Conservation (phyloP, 1,140 invertebrate species). For the Cotesia vestalis region DNA sequence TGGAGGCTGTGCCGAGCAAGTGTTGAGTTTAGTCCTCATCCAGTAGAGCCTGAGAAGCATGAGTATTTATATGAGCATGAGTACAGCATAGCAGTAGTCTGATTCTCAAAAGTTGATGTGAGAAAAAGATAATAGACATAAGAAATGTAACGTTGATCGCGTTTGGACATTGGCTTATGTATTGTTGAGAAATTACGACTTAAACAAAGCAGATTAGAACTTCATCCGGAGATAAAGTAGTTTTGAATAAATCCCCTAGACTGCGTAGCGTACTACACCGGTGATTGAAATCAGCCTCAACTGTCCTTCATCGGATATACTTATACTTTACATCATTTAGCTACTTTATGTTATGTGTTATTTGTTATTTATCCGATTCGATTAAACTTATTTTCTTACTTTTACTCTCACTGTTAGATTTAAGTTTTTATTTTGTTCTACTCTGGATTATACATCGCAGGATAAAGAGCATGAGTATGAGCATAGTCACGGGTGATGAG, state of each 20-base stretch:
- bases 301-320: slow-evolving; percentile 15
- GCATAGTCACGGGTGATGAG: background rate
- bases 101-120: slow-evolving; percentile 29
- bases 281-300: slow-evolving; percentile 19
- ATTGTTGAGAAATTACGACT: slow-evolving; percentile 36
- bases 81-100: background rate
- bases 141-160: slow-evolving; percentile 36
- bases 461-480: background rate
- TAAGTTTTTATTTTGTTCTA: background rate
- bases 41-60: too few species aligned
- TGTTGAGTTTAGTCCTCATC: too few species aligned
- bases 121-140: slow-evolving; percentile 31
- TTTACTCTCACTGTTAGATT: too few species aligned
- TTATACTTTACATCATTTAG: background rate
- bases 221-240: slow-evolving; percentile 24
- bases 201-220: slow-evolving; percentile 17
- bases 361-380: too few species aligned
- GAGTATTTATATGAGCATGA: background rate
- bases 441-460: background rate
- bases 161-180: slow-evolving; percentile 20
- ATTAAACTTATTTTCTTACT: background rate
- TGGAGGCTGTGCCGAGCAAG: too few species aligned
- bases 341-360: too few species aligned
- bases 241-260: slow-evolving; percentile 32
- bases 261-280: background rate